phyloP scores from a whole-genome alignment of 1,140 invertebrate species.

The Drosophila sucinea region DNA sequence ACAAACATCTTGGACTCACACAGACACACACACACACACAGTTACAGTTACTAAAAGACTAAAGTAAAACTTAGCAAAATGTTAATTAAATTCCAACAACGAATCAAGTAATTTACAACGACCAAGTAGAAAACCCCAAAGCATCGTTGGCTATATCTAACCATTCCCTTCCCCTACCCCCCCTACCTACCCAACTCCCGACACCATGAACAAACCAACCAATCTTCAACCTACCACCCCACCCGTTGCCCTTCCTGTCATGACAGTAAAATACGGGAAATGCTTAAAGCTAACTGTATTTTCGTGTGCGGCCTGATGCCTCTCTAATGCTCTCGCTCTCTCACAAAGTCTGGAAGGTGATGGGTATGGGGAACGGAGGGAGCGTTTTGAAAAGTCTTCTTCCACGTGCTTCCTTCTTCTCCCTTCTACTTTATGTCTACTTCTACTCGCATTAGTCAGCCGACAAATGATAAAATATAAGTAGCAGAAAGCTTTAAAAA shows the following conservation, averaged over 20 bases:
- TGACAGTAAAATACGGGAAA: conserved; percentile 79
- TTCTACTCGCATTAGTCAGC: conserved; percentile 32
- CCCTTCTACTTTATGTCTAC: conserved; percentile 5
- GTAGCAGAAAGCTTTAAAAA: conserved; percentile 12
- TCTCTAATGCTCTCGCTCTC: conserved; percentile 51
- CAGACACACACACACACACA: conserved; percentile 26
- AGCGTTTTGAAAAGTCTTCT: background rate
- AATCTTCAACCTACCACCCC: background rate
- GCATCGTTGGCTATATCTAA: conserved; percentile 49
- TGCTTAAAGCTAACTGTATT: conserved; percentile 81
- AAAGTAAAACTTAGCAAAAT: conserved; percentile 81
- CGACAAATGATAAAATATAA: conserved; percentile 42
- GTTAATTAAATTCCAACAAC: conserved; percentile 81
- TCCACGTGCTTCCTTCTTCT: conserved; percentile 8
- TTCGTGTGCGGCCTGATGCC: conserved; percentile 73
- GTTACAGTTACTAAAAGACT: conserved; percentile 68
- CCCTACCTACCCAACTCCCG: conserved; percentile 20
- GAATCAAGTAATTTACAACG: conserved; percentile 81
- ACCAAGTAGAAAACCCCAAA: conserved; percentile 78
- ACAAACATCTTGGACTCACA: conserved; percentile 31
- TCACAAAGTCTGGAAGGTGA: conserved; percentile 11
- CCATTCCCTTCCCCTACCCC: conserved; percentile 14
- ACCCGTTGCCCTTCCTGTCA: conserved; percentile 21
- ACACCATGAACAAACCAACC: conserved; percentile 28
- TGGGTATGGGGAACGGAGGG: background rate